Evolutionary conservation across 2,113 vertebrate species (phyloP).

Genomic region (Pogonocichla stellata): DNA sequence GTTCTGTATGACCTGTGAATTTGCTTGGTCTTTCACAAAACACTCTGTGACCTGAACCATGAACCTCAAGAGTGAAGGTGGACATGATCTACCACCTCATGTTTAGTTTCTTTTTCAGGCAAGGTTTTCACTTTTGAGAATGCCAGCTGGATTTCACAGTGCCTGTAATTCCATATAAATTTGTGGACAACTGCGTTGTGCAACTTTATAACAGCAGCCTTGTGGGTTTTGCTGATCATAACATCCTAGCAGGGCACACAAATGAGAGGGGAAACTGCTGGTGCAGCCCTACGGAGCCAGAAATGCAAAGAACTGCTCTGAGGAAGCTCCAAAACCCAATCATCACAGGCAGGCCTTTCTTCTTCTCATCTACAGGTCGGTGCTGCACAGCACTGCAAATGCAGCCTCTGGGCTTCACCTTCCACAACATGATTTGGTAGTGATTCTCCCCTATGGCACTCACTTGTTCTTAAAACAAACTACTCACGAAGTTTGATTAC

Average conservation of each 20-base stretch:
- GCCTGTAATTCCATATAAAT: background rate
- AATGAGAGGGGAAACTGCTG: background rate
- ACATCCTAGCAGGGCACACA: accelerated
- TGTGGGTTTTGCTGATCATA: background rate
- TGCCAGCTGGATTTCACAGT: background rate
- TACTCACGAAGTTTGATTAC: background rate
- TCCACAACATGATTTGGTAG: background rate
- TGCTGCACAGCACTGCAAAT: background rate
- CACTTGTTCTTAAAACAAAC: background rate
- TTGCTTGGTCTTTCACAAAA: background rate
- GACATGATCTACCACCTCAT: background rate
- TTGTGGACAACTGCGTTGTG: accelerated
- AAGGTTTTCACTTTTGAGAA: background rate
- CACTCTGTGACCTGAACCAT: background rate
- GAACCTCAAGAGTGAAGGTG: background rate
- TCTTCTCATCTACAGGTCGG: background rate
- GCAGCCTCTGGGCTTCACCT: background rate
- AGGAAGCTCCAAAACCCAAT: background rate
- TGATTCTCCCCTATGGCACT: background rate
- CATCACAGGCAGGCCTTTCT: background rate
- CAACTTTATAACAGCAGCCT: background rate
- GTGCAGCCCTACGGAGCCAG: background rate
- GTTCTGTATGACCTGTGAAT: background rate
- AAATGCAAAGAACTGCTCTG: background rate
- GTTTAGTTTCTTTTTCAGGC: background rate